Base-by-base conservation (phyloP, 92 coral and sea anemone genomes). In the Isaurus tuberculatus region DNA sequence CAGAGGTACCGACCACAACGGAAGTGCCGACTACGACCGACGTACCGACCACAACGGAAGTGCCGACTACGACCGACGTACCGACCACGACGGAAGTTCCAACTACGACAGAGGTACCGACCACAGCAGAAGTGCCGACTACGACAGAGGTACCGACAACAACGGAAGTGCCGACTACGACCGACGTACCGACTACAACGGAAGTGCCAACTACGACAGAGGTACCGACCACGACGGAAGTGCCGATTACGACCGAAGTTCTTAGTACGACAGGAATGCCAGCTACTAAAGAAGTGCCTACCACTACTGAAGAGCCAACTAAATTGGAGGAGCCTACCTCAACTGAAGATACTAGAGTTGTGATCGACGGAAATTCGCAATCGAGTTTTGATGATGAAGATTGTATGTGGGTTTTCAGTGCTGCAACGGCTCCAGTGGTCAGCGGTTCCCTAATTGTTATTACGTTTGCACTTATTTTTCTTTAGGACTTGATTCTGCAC, bases 141-240 rank as follows among this genome's bases (percentile, higher is more conserved):
- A 34, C 75, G 0, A 70, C 31, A 7, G 55, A 16, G 0, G 16
- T 13, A 0, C 31, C 75, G 0, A 37, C 75, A 1, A 37, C 75
- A 14, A 37, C 55, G 37, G 75, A 70, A 36, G 51, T 16, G 0
- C 30, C 29, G 0, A 34, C 5, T 20, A 37, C 49, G 2, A 22
- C 75, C n/a, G 32, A 37, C 2, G 5, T 16, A 9, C 26, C 63
- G 17, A 73, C 79, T 2, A 73, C 86, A 2, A 29, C 81, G 32
- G 40, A 60, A 46, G 14, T 84, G 15, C 79, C 61, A 6, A 64
- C 85, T 0, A 79, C 89, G 9, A 86, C 89, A 3, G 85, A 40
- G 36, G 23, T 5, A 16, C 73, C 86, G 0, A 67, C 89, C 5
- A 69, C 89, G 11, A 79, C 85, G 9, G 80, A 67, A 53, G 33